Evolutionary conservation across 2,797 vertebrate genomes (phyloP), one percentile per base, ranked within the genome.

Genomic region (Glyptemys insculpta): DNA sequence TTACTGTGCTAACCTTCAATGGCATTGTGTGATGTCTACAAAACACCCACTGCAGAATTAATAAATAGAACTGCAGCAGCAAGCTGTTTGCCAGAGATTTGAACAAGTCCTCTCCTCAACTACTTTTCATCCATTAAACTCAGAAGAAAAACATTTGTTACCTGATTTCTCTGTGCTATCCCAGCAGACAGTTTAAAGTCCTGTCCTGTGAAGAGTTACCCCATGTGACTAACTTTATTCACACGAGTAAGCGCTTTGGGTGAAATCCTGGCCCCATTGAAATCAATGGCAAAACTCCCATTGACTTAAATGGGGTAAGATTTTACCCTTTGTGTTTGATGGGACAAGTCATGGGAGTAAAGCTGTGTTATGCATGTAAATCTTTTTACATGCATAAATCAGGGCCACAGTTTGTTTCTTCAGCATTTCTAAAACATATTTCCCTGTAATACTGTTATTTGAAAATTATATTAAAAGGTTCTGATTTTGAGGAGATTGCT

Each of bases 1-100:
- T 87, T 68, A 44, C 50, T 89, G 85, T 88, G n/a, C 79, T 92
- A 95, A 96, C 96, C 96, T 96, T 96, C 92, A 56, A 1, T 88
- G 90, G 5, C 87, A 86, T 87, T 80, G 65, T 47, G 19, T 34
- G 47, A 25, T 1, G 8, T 87, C 79, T 87, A 49, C 92, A 81
- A 90, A 86, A 88, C 88, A 85, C 53, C 57, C 87, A n/a, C 9
- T 83, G 57, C 54, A 90, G 92, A 92, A 89, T 88, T 95, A 90
- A 96, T 88, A 93, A 95, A 80, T 25, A 87, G 76, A 92, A 54
- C 53, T 90, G 76, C 90, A 83, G 83, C 34, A 82, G 72, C 81
- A 94, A 92, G 49, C 12, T 3, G 79, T 68, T 96, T 91, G 81
- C 27, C 21, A 37, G 76, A 59, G 44, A 49, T 19, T 12, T 89